These are phyloP conservation scores for Oreochromis grahami DNA, from an alignment of 2,797 vertebrate species.

Conservation along the genomic window DNA sequence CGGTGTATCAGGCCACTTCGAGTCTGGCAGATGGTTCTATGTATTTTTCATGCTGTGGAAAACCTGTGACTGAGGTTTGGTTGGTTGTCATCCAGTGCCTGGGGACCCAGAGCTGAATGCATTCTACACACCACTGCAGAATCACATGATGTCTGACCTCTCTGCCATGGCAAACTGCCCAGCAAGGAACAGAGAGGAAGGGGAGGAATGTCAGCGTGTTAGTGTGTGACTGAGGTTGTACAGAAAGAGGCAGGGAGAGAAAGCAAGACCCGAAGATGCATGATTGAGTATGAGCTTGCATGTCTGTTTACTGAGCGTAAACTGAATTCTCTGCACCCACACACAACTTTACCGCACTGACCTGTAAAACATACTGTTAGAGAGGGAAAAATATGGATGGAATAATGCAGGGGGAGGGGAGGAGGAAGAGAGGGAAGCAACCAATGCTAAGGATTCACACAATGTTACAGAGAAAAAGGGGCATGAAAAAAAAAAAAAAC, in stretches of 20 bases:
- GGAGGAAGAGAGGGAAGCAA: conserved; percentile 11
- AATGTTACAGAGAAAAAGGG: conserved; percentile 25
- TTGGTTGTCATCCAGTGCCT: conserved; percentile 69
- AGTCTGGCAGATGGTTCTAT: conserved; percentile 64
- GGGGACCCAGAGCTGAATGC: conserved; percentile 67
- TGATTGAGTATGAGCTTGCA: conserved; percentile 6
- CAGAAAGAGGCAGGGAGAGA: conserved; percentile 9
- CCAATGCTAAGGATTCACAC: conserved; percentile 36
- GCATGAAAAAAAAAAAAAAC: conserved; percentile 4
- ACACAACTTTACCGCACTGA: conserved; percentile 51
- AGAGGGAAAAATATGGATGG: conserved; percentile 21
- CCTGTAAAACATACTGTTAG: conserved; percentile 58
- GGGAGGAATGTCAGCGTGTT: conserved; percentile 50
- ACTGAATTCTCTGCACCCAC: conserved; percentile 50
- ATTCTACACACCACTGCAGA: conserved; percentile 75
- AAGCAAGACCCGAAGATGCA: conserved; percentile 3
- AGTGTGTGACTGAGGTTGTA: conserved; percentile 26
- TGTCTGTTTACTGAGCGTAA: conserved; percentile 42
- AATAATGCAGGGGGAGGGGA: conserved; percentile 7
- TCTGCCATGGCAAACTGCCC: conserved; percentile 73
- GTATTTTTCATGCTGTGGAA: conserved; percentile 72
- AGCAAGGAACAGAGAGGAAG: conserved; percentile 58
- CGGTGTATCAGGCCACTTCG: conserved; percentile 50
- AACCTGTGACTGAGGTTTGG: conserved; percentile 70
- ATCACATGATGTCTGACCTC: conserved; percentile 80